Evolutionary conservation across 2,113 vertebrate species (phyloP).

Genomic region (Struthidea cinerea): DNA sequence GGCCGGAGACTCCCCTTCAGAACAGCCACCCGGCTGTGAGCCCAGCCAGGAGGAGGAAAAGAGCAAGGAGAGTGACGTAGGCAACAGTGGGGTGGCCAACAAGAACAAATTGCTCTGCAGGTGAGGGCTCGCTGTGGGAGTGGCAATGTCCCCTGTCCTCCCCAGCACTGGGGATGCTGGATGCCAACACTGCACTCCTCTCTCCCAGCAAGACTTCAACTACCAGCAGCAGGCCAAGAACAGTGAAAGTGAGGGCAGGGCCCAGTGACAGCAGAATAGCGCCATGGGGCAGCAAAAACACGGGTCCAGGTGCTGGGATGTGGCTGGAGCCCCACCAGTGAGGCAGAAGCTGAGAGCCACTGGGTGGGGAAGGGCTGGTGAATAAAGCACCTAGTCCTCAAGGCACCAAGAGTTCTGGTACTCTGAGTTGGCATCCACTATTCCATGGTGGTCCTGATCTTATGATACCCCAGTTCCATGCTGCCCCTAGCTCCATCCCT

Average conservation of each 20-base stretch:
- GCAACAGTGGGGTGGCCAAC: background rate
- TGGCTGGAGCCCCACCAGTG: background rate
- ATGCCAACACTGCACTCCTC: rapidly evolving
- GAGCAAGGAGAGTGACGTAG: rapidly evolving
- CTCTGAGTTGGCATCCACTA: background rate
- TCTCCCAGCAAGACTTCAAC: background rate
- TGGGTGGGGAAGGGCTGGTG: background rate
- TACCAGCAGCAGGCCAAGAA: background rate
- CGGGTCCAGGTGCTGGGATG: rapidly evolving
- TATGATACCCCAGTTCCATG: background rate
- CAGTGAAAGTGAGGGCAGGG: background rate
- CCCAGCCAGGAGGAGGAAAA: background rate
- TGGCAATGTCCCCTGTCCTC: background rate
- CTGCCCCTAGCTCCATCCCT: background rate
- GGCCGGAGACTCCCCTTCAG: background rate
- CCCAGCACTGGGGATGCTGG: background rate
- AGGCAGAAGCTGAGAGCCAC: background rate
- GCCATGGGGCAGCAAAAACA: background rate
- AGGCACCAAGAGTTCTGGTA: rapidly evolving
- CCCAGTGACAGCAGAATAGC: background rate
- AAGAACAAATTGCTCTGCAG: background rate
- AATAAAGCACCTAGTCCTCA: background rate
- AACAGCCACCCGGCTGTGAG: background rate
- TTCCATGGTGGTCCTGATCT: background rate
- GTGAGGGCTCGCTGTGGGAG: background rate